Percentiles rank a stretch among this genome's conserved stretches.
Conservation (phyloP, 2,113 vertebrate species). For the Ariopsis seemanni region DNA sequence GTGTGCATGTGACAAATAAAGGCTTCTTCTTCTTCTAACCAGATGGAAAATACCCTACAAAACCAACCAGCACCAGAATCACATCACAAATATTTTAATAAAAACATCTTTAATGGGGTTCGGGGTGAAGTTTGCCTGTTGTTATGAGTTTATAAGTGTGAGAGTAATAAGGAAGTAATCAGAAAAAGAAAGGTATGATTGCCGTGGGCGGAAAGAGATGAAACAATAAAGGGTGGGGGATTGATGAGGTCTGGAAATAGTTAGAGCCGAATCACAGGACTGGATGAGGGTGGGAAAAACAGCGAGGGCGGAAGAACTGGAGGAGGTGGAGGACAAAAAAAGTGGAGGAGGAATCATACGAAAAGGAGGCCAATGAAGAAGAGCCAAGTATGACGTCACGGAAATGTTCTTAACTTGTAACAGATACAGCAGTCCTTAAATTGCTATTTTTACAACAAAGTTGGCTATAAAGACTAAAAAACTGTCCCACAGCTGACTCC, state of each 20-base stretch:
- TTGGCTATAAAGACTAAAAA: not conserved
- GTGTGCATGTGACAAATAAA: too few relatives aligned
- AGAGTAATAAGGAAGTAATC: constrained; percentile 55
- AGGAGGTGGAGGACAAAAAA: constrained; percentile 60
- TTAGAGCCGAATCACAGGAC: constrained; percentile 72
- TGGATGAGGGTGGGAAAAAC: constrained; percentile 73
- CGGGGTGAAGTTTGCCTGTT: not conserved
- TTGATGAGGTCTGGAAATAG: constrained; percentile 74
- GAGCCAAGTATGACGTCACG: constrained; percentile 51
- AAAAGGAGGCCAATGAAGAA: constrained; percentile 60
- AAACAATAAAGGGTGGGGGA: constrained; percentile 40
- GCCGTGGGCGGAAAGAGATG: constrained; percentile 42
- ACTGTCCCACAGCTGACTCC: constrained; percentile 12
- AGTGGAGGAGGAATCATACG: constrained; percentile 45
- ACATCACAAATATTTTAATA: not conserved
- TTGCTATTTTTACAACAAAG: constrained; percentile 15
- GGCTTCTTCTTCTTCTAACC: not conserved
- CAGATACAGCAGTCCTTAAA: constrained; percentile 39
- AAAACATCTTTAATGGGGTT: not conserved
- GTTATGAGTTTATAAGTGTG: constrained; percentile 2
- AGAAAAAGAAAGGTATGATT: constrained; percentile 44
- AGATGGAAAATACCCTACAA: not conserved
- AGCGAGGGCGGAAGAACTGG: constrained; percentile 67
- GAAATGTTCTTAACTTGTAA: constrained; percentile 43
- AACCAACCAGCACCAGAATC: not conserved